Evolutionary conservation across 2,888 invertebrate species (phyloP), one percentile per base, ranked within the genome.

Genomic region (Fragum whitleyi): DNA sequence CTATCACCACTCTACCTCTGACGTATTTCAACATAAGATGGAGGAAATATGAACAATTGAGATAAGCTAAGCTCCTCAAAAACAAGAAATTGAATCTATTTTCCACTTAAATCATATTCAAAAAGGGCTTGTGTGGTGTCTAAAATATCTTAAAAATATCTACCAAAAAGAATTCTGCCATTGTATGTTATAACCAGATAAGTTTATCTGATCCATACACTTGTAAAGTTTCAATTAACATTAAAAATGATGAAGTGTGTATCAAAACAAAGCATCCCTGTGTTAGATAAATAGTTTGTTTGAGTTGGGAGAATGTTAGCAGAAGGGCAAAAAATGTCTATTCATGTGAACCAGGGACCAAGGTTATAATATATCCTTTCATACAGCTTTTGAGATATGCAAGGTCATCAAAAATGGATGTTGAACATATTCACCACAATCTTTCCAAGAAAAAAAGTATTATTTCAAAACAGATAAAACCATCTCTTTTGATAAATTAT

Each of bases 11-110:
- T 39, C 42, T 65, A 7, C 23, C 42, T 65, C 42, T 65, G 65
- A 65, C 65, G 65, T 65, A 65, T 65, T 65, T 65, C 65, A 65
- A 69, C 21, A 47, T 69, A 74, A 69, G 69, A 69, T 74, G 59
- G 70, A 84, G 83, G 83, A 84, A 84, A 79, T 76, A 74, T 81
- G 84, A 53, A 39, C 84, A 72, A 84, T 84, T 79, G 71, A 84
- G 84, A 84, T 84, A 84, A 84, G 72, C 62, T 39, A 67, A 65
- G 2, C 71, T 65, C 76, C 32, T 76, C 73, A 81, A 81, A 69
- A 69, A 32, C 53, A 65, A 62, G 68, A 71, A 74, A 72, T 81
- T 77, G 65, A 55, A 67, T 69, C 74, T 79, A 77, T 77, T 79
- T 74, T 79, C 81, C 85, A 85, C 85, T 85, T 85, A 67, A 79